phyloP scores from a whole-genome alignment of 2,888 invertebrate genomes.

The Epistrophe eligans region DNA sequence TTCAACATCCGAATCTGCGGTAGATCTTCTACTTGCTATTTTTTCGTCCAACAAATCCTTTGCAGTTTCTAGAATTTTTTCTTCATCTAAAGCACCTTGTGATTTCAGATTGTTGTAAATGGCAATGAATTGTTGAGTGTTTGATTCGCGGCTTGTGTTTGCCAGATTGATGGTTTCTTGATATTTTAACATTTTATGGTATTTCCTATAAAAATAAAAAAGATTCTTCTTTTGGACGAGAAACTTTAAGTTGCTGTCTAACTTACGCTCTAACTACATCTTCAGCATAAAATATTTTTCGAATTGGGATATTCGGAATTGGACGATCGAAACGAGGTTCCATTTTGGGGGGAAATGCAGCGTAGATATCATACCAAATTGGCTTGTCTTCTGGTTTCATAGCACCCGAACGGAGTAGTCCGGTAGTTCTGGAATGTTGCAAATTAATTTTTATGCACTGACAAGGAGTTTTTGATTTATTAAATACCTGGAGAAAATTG shows the following conservation, averaged over 20 bases:
- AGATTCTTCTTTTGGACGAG: background rate
- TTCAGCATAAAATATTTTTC: slow-evolving; percentile 92
- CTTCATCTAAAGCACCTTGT: slow-evolving; percentile 85
- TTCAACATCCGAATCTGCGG: slow-evolving; percentile 51
- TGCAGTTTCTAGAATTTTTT: slow-evolving; percentile 85
- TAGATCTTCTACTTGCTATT: slow-evolving; percentile 71
- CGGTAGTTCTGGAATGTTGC: slow-evolving; percentile 86
- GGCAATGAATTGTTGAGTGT: slow-evolving; percentile 86
- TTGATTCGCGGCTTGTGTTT: slow-evolving; percentile 82
- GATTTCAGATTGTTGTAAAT: slow-evolving; percentile 86
- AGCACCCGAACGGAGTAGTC: slow-evolving; percentile 91
- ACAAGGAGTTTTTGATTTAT: slow-evolving; percentile 46
- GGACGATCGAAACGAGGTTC: slow-evolving; percentile 92
- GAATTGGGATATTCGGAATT: slow-evolving; percentile 86
- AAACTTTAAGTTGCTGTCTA: rapidly evolving
- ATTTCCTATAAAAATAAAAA: slow-evolving; percentile 85
- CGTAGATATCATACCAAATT: slow-evolving; percentile 96
- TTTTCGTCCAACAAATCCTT: slow-evolving; percentile 83
- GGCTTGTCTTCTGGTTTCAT: slow-evolving; percentile 93
- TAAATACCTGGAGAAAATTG: slow-evolving; percentile 88
- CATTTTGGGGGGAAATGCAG: slow-evolving; percentile 93
- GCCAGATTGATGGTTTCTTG: slow-evolving; percentile 86
- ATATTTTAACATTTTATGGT: slow-evolving; percentile 87
- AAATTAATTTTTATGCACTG: background rate
- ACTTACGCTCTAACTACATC: slow-evolving; percentile 93